Percentiles rank a stretch among this genome's conserved stretches.
Conservation (phyloP, 2,888 invertebrate species). For the Cryptus armator region DNA sequence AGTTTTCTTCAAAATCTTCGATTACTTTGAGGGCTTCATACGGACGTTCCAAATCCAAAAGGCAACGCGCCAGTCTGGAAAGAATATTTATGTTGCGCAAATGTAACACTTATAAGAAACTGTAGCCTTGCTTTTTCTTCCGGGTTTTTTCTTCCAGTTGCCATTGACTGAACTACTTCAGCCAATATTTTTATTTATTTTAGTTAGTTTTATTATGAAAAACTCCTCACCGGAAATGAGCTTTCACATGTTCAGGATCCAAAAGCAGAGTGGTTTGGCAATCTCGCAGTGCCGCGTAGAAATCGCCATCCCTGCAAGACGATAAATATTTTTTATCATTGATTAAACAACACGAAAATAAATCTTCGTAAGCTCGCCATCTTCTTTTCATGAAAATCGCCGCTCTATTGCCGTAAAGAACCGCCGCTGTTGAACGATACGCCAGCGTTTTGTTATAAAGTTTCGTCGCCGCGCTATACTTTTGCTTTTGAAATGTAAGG, state of each 20-base stretch:
- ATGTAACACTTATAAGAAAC: no score
- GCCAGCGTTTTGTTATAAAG: conserved; percentile 93
- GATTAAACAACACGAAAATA: neutral
- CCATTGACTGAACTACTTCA: no score
- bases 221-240: conserved; percentile 86
- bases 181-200: no score
- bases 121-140: no score
- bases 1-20: conserved; percentile 90
- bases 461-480: conserved; percentile 89
- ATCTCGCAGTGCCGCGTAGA: conserved; percentile 96
- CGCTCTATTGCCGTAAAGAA: conserved; percentile 95
- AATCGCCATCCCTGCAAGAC: conserved; percentile 93
- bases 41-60: conserved; percentile 91
- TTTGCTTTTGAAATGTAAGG: conserved; percentile 88
- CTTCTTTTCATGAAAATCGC: conserved; percentile 93
- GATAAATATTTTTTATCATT: neutral
- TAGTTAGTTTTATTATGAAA: no score
- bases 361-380: conserved; percentile 87
- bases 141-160: no score
- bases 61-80: conserved; percentile 90
- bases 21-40: conserved; percentile 92
- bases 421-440: conserved; percentile 90
- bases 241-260: conserved; percentile 91
- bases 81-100: neutral
- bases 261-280: conserved; percentile 93